Base-by-base conservation (phyloP, 2,888 invertebrate genomes). In the Glyphotaelius pellucidus region DNA sequence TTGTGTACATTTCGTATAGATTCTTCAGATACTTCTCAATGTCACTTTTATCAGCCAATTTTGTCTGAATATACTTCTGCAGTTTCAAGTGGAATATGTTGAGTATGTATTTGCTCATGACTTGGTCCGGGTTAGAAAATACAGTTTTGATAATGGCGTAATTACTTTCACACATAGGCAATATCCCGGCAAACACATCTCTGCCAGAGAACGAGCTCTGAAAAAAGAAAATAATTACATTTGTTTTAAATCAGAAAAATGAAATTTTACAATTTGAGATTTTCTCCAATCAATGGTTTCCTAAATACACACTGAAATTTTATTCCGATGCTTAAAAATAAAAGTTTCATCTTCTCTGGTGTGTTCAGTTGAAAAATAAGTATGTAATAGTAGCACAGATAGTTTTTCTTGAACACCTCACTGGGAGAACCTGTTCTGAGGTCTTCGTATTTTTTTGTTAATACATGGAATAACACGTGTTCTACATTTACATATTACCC, bases 81-180 rank as follows among this genome's bases (percentile, higher is more conserved):
- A 98, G 96, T 95, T 99, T 98, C 12, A 98, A 96, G 94, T 99
- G 98, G 95, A 99, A 99, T 93, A 99, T 98, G 95, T 99, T 99
- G 31, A 99, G 96, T 86, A 99, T 98, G 95, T 99, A 99, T 96
- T 99, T 99, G 92, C 98, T 98, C 98, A 99, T 99, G 14, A 99
- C 99, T 96, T 99, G 98, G 94, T 99, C 98, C 0, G 99, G 99
- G 95, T 99, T 99, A 11, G 98, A 98, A 95, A 99, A 99, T 2
- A 99, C 99, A 94, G 98, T 97, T 94, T 97, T 97, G 93, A 98
- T 98, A 93, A 98, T 96, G 94, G 97, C 97, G 95, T 98, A 97
- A 95, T 98, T 99, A 94, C 98, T 98, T 94, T 97, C 97, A 95
- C 99, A 99, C 94, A 99, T 96, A 0, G 98, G 98, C 85, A 99